Evolutionary conservation across 2,888 invertebrate genomes (phyloP).

Genomic region (Nezara viridula): DNA sequence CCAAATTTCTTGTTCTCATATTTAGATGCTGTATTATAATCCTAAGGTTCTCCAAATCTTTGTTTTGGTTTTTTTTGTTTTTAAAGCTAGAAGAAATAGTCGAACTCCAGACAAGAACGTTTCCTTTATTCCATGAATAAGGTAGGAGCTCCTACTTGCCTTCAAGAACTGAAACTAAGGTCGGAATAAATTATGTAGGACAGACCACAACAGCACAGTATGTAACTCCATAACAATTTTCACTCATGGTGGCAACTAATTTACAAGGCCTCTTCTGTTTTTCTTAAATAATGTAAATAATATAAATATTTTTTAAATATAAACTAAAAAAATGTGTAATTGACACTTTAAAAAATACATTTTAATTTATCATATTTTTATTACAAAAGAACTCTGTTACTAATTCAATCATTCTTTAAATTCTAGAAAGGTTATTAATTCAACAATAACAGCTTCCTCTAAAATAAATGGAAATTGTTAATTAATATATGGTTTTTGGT

Average conservation of each 20-base stretch:
- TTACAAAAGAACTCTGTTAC: background rate
- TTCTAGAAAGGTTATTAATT: too few relatives aligned
- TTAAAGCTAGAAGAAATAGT: background rate
- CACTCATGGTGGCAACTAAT: background rate
- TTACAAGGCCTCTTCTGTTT: background rate
- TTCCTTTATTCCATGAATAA: background rate
- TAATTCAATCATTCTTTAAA: too few relatives aligned
- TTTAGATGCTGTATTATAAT: too few relatives aligned
- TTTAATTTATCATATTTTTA: too few relatives aligned
- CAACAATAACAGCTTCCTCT: too few relatives aligned
- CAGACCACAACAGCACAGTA: background rate
- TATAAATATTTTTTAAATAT: background rate
- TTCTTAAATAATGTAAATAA: background rate
- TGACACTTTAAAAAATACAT: background rate
- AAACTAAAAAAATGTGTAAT: background rate
- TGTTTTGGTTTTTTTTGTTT: background rate
- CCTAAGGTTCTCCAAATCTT: too few relatives aligned
- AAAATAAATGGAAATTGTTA: too few relatives aligned
- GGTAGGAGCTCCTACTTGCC: background rate
- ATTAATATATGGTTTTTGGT: too few relatives aligned
- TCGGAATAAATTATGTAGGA: background rate
- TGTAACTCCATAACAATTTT: background rate
- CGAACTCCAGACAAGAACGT: background rate
- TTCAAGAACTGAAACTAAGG: slow-evolving; percentile 21
- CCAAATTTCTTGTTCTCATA: too few relatives aligned